These are phyloP conservation scores for Diorhabda carinulata DNA, from an alignment of 1,140 invertebrate species.

Conservation along the genomic window DNA sequence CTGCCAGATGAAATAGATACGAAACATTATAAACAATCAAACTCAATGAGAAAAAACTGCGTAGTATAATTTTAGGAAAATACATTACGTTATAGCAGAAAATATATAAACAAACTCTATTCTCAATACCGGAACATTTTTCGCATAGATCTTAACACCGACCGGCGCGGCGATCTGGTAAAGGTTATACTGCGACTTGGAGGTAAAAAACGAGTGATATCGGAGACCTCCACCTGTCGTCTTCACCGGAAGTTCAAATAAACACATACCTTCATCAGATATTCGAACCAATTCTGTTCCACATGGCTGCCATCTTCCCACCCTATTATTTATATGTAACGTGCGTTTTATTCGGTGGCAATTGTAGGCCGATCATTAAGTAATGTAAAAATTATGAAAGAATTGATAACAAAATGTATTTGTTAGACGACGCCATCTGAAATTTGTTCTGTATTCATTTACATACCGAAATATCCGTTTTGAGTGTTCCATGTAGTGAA, in stretches of 20 bases:
- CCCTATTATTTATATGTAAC: constrained; percentile 21
- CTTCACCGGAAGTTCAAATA: constrained; percentile 21
- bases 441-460: too few species aligned
- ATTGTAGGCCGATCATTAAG: too few species aligned
- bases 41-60: too few species aligned
- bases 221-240: constrained; percentile 18
- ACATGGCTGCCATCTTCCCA: constrained; percentile 23
- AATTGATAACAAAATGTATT: too few species aligned
- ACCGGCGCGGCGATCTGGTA: background rate
- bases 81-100: background rate
- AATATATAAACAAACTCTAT: background rate
- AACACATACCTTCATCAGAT: constrained; percentile 16
- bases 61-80: background rate
- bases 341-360: background rate
- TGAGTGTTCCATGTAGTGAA: too few species aligned
- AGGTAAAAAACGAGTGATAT: background rate
- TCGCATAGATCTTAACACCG: background rate
- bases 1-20: too few species aligned
- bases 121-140: background rate
- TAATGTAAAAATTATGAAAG: too few species aligned
- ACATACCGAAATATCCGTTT: too few species aligned
- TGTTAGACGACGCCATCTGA: too few species aligned
- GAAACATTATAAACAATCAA: too few species aligned
- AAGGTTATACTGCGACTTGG: background rate
- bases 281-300: constrained; percentile 24